A percentile compares a stretch with the other conserved stretches of the same genome.
Evolutionary conservation across 1,140 invertebrate genomes (phyloP).

Genomic region (Orchesella cincta): DNA sequence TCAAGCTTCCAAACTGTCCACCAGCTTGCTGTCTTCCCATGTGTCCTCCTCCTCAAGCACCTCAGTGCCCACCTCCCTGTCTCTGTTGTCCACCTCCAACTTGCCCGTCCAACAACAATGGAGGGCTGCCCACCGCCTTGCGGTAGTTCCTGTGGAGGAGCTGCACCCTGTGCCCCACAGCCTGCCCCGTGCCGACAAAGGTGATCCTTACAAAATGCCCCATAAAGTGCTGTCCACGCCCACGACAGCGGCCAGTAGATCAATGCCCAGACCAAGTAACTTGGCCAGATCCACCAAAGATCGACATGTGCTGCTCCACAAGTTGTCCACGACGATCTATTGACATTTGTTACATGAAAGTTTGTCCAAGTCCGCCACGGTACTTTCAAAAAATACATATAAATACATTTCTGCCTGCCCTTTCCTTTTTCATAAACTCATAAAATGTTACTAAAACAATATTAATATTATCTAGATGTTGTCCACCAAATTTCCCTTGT

Average conservation of each 20-base stretch:
- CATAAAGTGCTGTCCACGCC: not conserved
- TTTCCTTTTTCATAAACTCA: no score
- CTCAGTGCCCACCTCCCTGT: not conserved
- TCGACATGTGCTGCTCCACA: slow-evolving; percentile 15
- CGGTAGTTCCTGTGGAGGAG: slow-evolving; percentile 5
- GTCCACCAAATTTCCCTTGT: slow-evolving; percentile 4
- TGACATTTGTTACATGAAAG: slow-evolving; percentile 10
- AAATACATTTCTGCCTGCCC: no score
- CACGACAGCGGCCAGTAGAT: not conserved
- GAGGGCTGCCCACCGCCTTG: slow-evolving; percentile 2
- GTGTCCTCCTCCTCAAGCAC: not conserved
- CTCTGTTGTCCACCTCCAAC: not conserved
- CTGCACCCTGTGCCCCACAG: not conserved
- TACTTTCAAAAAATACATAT: no score
- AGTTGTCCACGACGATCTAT: not conserved
- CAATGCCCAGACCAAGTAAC: not conserved
- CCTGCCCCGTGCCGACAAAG: not conserved
- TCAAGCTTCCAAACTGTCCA: not conserved
- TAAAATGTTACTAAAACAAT: no score
- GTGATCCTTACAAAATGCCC: not conserved
- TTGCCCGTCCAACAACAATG: not conserved
- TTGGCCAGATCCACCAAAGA: slow-evolving; percentile 7
- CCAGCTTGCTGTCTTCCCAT: not conserved
- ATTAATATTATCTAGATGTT: no score
- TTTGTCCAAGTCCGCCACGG: not conserved